Evolutionary conservation across 2,888 invertebrate species (phyloP), one percentile per base, ranked within the genome.

Genomic region (Pollenia amentaria): DNA sequence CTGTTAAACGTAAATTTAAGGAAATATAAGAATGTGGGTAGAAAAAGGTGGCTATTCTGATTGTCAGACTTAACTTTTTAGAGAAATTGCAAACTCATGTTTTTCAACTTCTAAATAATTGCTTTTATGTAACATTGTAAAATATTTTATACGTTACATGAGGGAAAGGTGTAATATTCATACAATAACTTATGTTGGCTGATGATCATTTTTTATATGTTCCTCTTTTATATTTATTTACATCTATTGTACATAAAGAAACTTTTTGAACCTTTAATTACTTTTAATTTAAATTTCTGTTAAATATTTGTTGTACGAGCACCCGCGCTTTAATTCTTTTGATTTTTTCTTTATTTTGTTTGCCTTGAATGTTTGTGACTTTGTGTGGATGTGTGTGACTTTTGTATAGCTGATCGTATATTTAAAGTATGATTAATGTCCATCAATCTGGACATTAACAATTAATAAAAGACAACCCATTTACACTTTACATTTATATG

Each of bases 391-490:
- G 3, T 40, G 21, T 42, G 38, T 60, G 7, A 48, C 60, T 40
- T 21, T 11, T 48, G 21, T 53, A 46, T 44, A 29, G 9, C 29
- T 6, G 29, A 29, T 29, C 29, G 14, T 57, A n/a, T 64, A 72
- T 79, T 79, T 84, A 84, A 86, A 84, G 84, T 21, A 88, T 86
- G 88, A 88, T 88, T 88, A 84, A 88, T 88, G 84, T 78, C 69
- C 72, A 67, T 78, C 83, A 76, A 65, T 57, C 51, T 48, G 21
- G 38, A 67, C 51, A 14, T 55, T 72, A 80, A 77, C 51, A 77
- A 84, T 81, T 53, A 16, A 48, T 76, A 38, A 55, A 60, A 29
- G 57, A 21, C 53, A 42, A 77, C 48, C 62, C 53, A 80, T 82
- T 77, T 81, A 64, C 29, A 64, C 82, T 64, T 78, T 80, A 44